phyloP scores from a whole-genome alignment of 2,888 invertebrate species.

The Apamea monoglypha region DNA sequence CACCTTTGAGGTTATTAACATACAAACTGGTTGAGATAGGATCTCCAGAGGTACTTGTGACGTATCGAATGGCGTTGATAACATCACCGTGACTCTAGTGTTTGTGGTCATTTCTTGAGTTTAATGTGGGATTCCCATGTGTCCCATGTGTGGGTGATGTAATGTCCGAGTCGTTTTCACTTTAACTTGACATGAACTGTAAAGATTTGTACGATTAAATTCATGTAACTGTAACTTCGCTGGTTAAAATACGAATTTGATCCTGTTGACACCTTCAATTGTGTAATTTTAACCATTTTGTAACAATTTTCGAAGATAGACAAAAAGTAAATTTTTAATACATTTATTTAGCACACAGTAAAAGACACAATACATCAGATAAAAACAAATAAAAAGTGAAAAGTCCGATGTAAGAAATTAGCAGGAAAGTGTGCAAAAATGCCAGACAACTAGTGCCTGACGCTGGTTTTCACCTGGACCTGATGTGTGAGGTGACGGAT shows the following conservation, averaged over 20 bases:
- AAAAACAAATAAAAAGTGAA: neutral
- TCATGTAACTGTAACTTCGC: neutral
- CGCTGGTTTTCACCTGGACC: neutral
- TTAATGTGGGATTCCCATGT: conserved; percentile 46
- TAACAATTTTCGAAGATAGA: neutral
- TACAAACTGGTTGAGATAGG: conserved; percentile 56
- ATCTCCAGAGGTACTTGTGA: conserved; percentile 64
- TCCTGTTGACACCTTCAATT: neutral
- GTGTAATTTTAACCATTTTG: neutral
- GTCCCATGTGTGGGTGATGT: conserved; percentile 11
- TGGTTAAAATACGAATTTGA: neutral
- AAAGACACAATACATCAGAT: too few relatives aligned
- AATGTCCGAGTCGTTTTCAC: conserved; percentile 17
- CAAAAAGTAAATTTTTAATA: too few relatives aligned
- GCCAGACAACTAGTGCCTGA: neutral
- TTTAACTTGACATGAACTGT: neutral
- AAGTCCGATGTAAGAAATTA: neutral
- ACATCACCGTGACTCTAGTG: conserved; percentile 33
- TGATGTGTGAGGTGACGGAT: neutral
- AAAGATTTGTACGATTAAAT: neutral
- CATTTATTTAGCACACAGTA: too few relatives aligned
- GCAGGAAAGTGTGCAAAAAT: neutral
- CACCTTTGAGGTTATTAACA: conserved; percentile 66
- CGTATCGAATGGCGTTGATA: conserved; percentile 70
- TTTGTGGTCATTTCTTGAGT: conserved; percentile 28